Percentiles rank a stretch among this genome's conserved stretches.
Conservation (phyloP, 92 coral and sea anemone genomes). For the Hydrozoanthus gracilis region DNA sequence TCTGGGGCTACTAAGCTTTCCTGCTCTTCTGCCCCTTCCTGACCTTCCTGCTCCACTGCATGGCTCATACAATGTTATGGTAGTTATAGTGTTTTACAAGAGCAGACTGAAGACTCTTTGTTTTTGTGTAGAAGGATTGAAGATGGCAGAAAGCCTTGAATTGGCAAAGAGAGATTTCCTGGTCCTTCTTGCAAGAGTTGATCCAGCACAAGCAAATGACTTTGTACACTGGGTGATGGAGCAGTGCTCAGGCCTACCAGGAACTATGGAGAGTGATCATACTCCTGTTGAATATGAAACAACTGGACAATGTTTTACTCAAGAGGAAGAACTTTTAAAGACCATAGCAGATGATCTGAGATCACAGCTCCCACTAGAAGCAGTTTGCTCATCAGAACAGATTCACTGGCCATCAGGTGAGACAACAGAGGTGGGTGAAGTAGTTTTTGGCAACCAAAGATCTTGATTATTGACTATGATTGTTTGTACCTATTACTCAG, state of each 20-base stretch:
- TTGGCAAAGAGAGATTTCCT: constrained; percentile 70
- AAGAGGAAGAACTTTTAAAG: constrained; percentile 62
- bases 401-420: constrained; percentile 54
- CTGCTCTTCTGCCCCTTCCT: no score
- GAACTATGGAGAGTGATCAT: neutral
- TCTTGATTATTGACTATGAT: neutral
- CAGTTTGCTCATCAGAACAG: constrained; percentile 60
- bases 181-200: constrained; percentile 62
- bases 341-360: constrained; percentile 71
- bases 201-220: constrained; percentile 62
- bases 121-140: neutral
- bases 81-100: no score
- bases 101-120: no score
- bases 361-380: constrained; percentile 62
- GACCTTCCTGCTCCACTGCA: no score
- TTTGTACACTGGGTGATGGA: constrained; percentile 78
- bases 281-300: neutral
- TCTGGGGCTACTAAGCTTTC: no score
- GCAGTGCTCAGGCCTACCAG: constrained; percentile 49
- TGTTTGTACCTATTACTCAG: neutral
- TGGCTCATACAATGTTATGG: no score
- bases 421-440: neutral
- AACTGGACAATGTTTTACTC: neutral
- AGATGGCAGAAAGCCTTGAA: constrained; percentile 45
- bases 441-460: neutral